Percentiles rank a stretch among this genome's conserved stretches.
phyloP scores from a whole-genome alignment of 2,888 invertebrate genomes.

The Cantharis lateralis region DNA sequence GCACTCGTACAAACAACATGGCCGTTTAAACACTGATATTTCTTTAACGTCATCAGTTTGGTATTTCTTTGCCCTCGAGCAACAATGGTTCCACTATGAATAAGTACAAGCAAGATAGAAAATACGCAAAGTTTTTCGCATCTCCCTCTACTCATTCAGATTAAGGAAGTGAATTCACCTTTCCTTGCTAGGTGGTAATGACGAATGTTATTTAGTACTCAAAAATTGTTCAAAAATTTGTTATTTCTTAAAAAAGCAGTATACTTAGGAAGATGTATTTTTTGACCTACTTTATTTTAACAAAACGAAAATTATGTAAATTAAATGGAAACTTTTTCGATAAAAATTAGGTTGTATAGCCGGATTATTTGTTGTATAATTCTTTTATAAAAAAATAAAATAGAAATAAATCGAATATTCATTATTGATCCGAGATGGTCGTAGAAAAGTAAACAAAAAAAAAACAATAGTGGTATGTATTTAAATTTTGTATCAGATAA shows the following conservation, averaged over 20 bases:
- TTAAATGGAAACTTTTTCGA: background rate
- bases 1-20: slow-evolving; percentile 22
- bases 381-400: too few species aligned
- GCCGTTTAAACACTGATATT: slow-evolving; percentile 7
- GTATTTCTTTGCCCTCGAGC: background rate
- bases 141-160: background rate
- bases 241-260: background rate
- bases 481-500: too few species aligned
- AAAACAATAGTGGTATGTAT: too few species aligned
- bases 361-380: too few species aligned
- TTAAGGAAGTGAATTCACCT: background rate
- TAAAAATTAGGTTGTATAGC: too few species aligned
- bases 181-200: background rate
- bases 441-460: too few species aligned
- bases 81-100: background rate
- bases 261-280: background rate
- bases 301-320: background rate
- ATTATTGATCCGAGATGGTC: too few species aligned
- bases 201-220: background rate
- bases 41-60: background rate
- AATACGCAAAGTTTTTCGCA: background rate
- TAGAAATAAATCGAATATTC: too few species aligned
- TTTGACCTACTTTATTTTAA: background rate
- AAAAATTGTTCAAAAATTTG: background rate
- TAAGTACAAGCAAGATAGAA: background rate